Evolutionary conservation across 2,113 vertebrate genomes (phyloP).

Genomic region (Piaya cayana): DNA sequence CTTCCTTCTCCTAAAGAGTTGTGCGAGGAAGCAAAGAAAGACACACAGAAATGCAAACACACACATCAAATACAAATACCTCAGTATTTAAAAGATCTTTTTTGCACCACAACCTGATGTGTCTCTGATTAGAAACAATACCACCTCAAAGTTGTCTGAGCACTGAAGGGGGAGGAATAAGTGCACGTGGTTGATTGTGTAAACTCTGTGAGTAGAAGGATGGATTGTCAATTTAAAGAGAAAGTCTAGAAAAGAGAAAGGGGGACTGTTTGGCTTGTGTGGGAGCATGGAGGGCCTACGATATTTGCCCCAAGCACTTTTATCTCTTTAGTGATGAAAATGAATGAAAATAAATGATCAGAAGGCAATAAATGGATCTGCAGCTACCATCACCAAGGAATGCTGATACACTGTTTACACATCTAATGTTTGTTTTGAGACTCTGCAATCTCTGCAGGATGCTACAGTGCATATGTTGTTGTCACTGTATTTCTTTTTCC

Average conservation of each 20-base stretch:
- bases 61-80: neutral
- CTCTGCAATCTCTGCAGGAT: neutral
- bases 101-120: neutral
- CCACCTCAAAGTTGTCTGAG: neutral
- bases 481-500: neutral
- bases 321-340: slow-evolving; percentile 18
- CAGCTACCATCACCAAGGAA: neutral
- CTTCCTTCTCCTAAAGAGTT: neutral
- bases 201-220: neutral
- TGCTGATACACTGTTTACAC: slow-evolving; percentile 20
- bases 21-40: neutral
- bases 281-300: neutral
- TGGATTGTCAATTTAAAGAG: neutral
- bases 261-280: neutral
- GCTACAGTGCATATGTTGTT: slow-evolving; percentile 28
- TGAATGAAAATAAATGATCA: slow-evolving; percentile 23
- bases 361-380: slow-evolving; percentile 7
- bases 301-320: neutral
- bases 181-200: neutral
- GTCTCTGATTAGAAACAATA: neutral
- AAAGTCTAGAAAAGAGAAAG: neutral
- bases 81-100: neutral
- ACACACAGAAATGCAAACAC: neutral
- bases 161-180: neutral
- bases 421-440: slow-evolving; percentile 56